phyloP scores from a whole-genome alignment of 1,140 invertebrate species.

The Drosophila yakuba region DNA sequence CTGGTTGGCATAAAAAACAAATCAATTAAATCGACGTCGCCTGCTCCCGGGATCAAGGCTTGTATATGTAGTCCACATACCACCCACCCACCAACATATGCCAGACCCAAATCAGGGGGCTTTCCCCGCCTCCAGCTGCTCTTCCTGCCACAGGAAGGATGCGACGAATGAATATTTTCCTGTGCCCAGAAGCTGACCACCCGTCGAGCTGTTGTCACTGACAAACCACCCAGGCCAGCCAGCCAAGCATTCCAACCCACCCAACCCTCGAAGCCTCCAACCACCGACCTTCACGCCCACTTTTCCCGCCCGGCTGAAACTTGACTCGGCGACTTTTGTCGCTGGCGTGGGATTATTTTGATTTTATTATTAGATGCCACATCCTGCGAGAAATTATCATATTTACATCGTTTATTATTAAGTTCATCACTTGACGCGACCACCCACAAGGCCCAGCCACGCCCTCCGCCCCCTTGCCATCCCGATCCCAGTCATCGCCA shows the following conservation, averaged over 20 bases:
- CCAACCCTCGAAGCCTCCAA: too few species aligned
- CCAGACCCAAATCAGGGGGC: constrained; percentile 58
- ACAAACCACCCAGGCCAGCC: constrained; percentile 12
- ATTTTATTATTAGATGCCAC: constrained; percentile 85
- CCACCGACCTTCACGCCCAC: background rate
- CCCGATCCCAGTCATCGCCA: background rate
- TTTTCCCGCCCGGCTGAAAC: constrained; percentile 4
- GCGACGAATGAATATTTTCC: constrained; percentile 84
- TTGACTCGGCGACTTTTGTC: constrained; percentile 55
- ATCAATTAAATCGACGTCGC: constrained; percentile 81
- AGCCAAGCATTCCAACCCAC: too few species aligned
- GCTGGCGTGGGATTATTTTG: constrained; percentile 78
- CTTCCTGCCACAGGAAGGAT: constrained; percentile 74
- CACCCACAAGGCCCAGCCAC: constrained; percentile 17
- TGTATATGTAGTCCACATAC: constrained; percentile 1
- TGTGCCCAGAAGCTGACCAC: constrained; percentile 56
- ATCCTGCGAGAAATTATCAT: constrained; percentile 85
- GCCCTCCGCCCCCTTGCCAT: background rate
- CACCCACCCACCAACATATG: constrained; percentile 29
- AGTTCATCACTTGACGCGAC: constrained; percentile 80
- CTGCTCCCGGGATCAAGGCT: constrained; percentile 25
- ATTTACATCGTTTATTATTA: constrained; percentile 85
- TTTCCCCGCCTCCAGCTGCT: constrained; percentile 37
- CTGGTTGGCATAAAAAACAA: constrained; percentile 84
- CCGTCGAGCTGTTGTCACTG: constrained; percentile 68